Evolutionary conservation across 2,797 vertebrate species (phyloP), one percentile per base, ranked within the genome.

Genomic region (Galaxias olidus): DNA sequence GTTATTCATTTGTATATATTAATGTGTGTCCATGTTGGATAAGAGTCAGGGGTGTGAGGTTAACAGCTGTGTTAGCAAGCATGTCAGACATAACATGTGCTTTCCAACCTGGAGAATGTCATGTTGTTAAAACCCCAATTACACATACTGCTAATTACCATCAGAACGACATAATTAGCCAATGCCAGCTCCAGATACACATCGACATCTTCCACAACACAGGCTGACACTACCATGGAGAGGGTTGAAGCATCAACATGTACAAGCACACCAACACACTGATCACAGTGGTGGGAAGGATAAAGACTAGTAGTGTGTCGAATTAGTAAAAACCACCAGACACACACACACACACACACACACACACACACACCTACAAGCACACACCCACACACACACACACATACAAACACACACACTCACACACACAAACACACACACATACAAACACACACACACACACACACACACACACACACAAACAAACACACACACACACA

Each of bases 101-200:
- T 83, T 86, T 78, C 75, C 71, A 80, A 65, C 73, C 69, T 76
- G 62, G 71, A 84, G 81, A 72, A 79, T 78, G 80, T 73, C 64
- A 66, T 80, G 80, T 79, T 80, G 77, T 76, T 82, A 86, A 88
- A 86, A 80, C 79, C 68, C 78, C 81, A 87, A 87, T 90, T 90
- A 87, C 70, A 76, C 79, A 80, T 40, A 68, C 80, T 79, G 75
- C 81, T 88, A 88, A 89, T 88, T 88, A 84, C 77, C 78, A 80
- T 84, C 83, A 87, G 86, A 86, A 89, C 85, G 79, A 90, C 51
- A 65, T 86, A 87, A 88, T 90, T 88, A 88, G 83, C 79, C 30
- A 65, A 77, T 80, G 81, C 75, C 80, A 86, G 82, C 85, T 84
- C 68, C 76, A 84, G 72, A 84, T 76, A 84, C 76, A 78, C 70